phyloP scores from a whole-genome alignment of 2,797 vertebrate species.

The Chaetodon trifasciatus region DNA sequence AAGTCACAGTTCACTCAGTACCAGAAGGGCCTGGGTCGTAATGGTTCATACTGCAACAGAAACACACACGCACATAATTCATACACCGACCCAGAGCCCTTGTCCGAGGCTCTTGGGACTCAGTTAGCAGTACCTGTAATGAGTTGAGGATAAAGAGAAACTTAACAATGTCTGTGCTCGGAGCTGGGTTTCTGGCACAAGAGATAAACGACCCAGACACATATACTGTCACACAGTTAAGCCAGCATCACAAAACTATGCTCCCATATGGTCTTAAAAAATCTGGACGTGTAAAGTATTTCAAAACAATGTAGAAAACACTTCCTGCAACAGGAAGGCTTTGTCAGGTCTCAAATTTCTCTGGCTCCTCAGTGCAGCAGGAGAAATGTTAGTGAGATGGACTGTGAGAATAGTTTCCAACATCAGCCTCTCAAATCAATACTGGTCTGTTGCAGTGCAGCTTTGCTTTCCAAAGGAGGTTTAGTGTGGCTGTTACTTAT shows the following conservation, averaged over 20 bases:
- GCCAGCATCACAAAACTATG: neutral
- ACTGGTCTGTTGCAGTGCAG: neutral
- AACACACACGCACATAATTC: neutral
- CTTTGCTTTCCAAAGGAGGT: conserved; percentile 6
- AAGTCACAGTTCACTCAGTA: neutral
- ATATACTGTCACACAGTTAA: conserved; percentile 3
- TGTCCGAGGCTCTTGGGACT: neutral
- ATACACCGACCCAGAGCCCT: neutral
- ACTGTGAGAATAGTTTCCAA: conserved; percentile 24
- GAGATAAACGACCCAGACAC: conserved; percentile 19
- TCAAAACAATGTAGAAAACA: conserved; percentile 21
- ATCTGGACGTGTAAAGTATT: conserved; percentile 17
- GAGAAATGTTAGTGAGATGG: conserved; percentile 14
- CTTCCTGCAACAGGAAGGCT: conserved; percentile 33
- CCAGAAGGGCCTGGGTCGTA: neutral
- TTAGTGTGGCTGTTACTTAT: conserved; percentile 5
- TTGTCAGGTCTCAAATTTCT: conserved; percentile 29
- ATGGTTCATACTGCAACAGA: neutral
- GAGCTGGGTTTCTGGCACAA: neutral
- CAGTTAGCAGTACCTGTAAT: neutral
- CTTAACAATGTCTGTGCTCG: conserved; percentile 14
- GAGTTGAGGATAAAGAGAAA: neutral
- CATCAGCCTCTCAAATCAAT: conserved; percentile 25
- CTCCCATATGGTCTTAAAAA: conserved; percentile 12
- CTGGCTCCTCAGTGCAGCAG: conserved; percentile 3